phyloP scores from a whole-genome alignment of 2,888 invertebrate genomes.

The Ophonus ardosiacus region DNA sequence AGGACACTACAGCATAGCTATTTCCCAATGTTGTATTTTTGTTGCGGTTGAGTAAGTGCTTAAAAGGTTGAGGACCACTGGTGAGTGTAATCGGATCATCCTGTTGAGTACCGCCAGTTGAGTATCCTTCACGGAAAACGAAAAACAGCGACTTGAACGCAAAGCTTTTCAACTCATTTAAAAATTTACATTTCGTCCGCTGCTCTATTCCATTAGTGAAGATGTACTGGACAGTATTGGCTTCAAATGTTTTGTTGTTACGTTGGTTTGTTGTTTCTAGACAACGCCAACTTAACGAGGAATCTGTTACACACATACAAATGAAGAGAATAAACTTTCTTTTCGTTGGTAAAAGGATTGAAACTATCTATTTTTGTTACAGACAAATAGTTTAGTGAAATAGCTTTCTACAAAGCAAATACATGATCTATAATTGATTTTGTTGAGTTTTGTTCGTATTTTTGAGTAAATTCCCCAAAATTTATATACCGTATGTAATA shows the following conservation, averaged over 20 bases:
- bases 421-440: no score
- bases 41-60: slow-evolving; percentile 16
- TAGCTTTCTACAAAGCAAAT: no score
- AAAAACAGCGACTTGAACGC: slow-evolving; percentile 38
- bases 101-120: slow-evolving; percentile 26
- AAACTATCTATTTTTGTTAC: no score
- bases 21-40: slow-evolving; percentile 23
- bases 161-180: slow-evolving; percentile 52
- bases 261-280: not conserved
- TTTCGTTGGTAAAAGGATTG: not conserved
- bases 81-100: slow-evolving; percentile 45
- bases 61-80: slow-evolving; percentile 40
- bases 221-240: not conserved
- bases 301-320: not conserved
- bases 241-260: not conserved
- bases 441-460: no score
- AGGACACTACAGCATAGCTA: not conserved
- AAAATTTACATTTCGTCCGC: slow-evolving; percentile 54
- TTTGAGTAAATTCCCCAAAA: no score
- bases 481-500: no score
- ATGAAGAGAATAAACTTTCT: not conserved
- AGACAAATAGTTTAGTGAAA: no score
- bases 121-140: slow-evolving; percentile 41
- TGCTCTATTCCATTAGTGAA: slow-evolving; percentile 40
- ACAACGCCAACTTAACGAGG: not conserved